Evolutionary conservation across 2,888 invertebrate genomes (phyloP).

Genomic region (Hyles lineata): DNA sequence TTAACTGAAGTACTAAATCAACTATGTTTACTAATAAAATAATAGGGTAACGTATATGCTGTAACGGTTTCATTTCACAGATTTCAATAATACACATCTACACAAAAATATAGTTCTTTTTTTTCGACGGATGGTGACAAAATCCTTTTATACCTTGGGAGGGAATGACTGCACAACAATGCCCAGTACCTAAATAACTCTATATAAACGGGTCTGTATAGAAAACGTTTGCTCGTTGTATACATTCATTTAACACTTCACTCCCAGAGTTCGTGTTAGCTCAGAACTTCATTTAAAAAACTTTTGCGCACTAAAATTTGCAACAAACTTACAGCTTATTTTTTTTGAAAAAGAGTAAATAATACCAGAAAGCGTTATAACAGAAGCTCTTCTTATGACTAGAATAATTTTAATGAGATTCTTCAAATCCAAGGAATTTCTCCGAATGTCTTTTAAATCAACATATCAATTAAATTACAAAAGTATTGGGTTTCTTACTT

Average conservation of each 20-base stretch:
- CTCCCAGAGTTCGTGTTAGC: neutral
- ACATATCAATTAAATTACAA: too few species aligned
- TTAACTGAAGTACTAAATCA: neutral
- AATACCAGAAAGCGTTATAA: neutral
- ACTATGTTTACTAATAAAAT: constrained; percentile 1
- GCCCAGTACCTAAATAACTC: neutral
- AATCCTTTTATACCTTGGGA: neutral
- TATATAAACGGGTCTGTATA: neutral
- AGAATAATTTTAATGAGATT: neutral
- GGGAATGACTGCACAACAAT: too few species aligned
- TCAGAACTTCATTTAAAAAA: neutral
- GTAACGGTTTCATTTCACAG: too few species aligned
- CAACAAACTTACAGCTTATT: neutral
- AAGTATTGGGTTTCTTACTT: too few species aligned
- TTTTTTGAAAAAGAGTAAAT: neutral
- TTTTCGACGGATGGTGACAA: neutral
- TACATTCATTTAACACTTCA: neutral
- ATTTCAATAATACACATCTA: too few species aligned
- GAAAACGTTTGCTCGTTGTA: neutral
- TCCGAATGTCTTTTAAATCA: too few species aligned
- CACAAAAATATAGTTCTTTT: too few species aligned
- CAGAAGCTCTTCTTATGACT: neutral
- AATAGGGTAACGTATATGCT: neutral
- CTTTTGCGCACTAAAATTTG: constrained; percentile 1
- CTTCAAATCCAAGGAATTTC: neutral